Evolutionary conservation across 2,797 vertebrate species (phyloP).

Genomic region (Lindbergichthys nudifrons): DNA sequence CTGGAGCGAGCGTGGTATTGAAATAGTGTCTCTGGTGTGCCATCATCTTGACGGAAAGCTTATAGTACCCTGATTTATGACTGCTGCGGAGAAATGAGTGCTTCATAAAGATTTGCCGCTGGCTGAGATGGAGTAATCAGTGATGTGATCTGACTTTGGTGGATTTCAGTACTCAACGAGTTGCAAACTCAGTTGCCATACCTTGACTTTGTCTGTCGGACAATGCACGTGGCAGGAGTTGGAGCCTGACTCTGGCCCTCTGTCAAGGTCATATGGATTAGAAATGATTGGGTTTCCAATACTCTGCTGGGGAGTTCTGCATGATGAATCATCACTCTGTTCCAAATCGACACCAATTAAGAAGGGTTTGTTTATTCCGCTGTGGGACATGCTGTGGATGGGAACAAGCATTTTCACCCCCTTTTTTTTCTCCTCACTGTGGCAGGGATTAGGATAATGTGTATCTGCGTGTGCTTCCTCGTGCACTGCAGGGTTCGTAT

Average conservation of each 20-base stretch:
- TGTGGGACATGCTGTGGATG: slow-evolving; percentile 72
- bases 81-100: slow-evolving; percentile 75
- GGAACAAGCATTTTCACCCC: slow-evolving; percentile 61
- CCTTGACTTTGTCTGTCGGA: slow-evolving; percentile 63
- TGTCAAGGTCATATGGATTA: slow-evolving; percentile 85
- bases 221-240: slow-evolving; percentile 46
- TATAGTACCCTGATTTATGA: slow-evolving; percentile 79
- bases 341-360: slow-evolving; percentile 85
- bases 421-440: slow-evolving; percentile 64
- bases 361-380: slow-evolving; percentile 79
- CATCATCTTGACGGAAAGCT: slow-evolving; percentile 69
- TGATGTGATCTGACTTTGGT: slow-evolving; percentile 80
- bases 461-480: slow-evolving; percentile 13
- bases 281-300: slow-evolving; percentile 84
- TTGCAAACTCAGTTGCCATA: slow-evolving; percentile 71
- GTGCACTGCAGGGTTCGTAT: slow-evolving; percentile 40
- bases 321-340: slow-evolving; percentile 83
- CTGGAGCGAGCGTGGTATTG: slow-evolving; percentile 63
- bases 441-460: slow-evolving; percentile 71
- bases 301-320: slow-evolving; percentile 78
- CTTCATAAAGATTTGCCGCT: slow-evolving; percentile 80
- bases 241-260: slow-evolving; percentile 64
- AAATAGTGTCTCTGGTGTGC: slow-evolving; percentile 76
- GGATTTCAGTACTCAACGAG: slow-evolving; percentile 65
- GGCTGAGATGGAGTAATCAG: slow-evolving; percentile 79